A percentile compares a stretch with the other conserved stretches of the same genome.
Conservation (phyloP, 2,888 invertebrate species). For the Drosophila sordidula region DNA sequence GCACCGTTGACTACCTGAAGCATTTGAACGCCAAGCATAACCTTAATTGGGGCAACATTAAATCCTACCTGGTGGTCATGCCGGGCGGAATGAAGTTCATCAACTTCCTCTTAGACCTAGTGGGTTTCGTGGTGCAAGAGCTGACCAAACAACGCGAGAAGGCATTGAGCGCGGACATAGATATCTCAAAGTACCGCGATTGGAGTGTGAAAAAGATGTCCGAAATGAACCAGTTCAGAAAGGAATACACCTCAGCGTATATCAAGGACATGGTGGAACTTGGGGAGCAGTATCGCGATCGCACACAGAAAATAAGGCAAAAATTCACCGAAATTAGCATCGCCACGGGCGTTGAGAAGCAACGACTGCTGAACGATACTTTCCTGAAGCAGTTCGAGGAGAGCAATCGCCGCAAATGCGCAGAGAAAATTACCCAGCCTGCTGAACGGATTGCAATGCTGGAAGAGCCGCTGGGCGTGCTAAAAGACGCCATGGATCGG, state of each 20-base stretch:
- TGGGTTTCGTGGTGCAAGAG: constrained; percentile 81
- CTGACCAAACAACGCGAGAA: constrained; percentile 79
- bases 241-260: constrained; percentile 78
- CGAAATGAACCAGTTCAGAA: constrained; percentile 69
- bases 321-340: constrained; percentile 53
- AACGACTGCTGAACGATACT: constrained; percentile 54
- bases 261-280: constrained; percentile 65
- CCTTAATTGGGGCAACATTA: constrained; percentile 81
- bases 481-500: constrained; percentile 75
- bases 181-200: constrained; percentile 19
- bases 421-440: constrained; percentile 46
- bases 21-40: constrained; percentile 83
- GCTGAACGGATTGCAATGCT: constrained; percentile 40
- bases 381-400: constrained; percentile 65
- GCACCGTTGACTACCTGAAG: constrained; percentile 83
- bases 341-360: constrained; percentile 37
- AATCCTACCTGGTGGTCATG: constrained; percentile 84
- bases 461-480: constrained; percentile 55
- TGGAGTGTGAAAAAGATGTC: constrained; percentile 65
- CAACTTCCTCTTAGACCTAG: constrained; percentile 80
- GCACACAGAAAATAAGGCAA: constrained; percentile 48
- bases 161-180: constrained; percentile 44
- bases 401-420: constrained; percentile 56
- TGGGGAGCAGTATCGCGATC: constrained; percentile 55
- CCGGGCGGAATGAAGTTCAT: constrained; percentile 85